Evolutionary conservation across 1,140 invertebrate genomes (phyloP), one percentile per base, ranked within the genome.

Genomic region (Agrilus planipennis): DNA sequence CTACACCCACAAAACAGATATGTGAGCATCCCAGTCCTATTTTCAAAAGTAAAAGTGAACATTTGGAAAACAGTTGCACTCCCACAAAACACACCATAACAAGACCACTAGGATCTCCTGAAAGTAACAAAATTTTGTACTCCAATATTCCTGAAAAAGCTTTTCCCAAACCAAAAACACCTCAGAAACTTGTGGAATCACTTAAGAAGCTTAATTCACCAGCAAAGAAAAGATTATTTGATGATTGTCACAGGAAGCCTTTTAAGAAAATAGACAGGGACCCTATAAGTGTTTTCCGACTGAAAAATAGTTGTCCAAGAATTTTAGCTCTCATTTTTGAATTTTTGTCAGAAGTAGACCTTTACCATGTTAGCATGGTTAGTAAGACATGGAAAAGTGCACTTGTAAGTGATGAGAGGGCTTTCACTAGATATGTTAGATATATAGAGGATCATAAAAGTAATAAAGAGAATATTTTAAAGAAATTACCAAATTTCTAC

Each of bases 401-500:
- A n/a, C 28, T 56, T 29, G 16, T 41, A n/a, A 23, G 10, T 9
- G 46, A 53, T 40, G n/a, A 30, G 3, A 44, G 45, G n/a, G 49
- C 50, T 23, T 45, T 21, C 32, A 15, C 27, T 15, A 36, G 47
- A 19, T 46, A 38, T 19, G 12, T 32, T 10, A 10, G 30, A 10
- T 54, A 39, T 28, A 45, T 31, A 21, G 36, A 44, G 15, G 28
- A 7, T 30, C 45, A 54, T 40, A 47, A 47, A 28, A 39, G 42
- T 12, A 51, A 53, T 40, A 57, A 57, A 27, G 54, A 57, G 31
- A 57, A 57, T 46, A 53, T 54, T 41, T 39, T 44, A 29, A 50
- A 48, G 20, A 53, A 53, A 16, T 49, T 50, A 7, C 50, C 53
- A 0, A 46, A 29, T 20, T 51, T 45, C 21, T 51, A 51, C 14